These are phyloP conservation scores for Drosophila greeni DNA, from an alignment of 2,888 invertebrate species.

Conservation along the genomic window DNA sequence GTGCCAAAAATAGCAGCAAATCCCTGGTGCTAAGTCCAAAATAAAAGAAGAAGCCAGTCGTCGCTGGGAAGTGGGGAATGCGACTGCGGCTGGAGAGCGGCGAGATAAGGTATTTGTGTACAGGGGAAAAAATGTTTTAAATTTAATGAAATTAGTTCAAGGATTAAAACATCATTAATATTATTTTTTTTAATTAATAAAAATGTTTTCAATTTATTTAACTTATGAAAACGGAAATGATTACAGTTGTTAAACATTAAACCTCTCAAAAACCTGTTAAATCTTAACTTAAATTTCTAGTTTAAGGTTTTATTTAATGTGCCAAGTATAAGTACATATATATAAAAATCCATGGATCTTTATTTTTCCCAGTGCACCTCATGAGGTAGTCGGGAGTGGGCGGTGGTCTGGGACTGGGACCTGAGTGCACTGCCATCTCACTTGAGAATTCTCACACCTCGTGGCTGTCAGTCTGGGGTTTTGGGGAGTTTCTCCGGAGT, in stretches of 20 bases:
- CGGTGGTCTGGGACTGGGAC: conserved; percentile 13
- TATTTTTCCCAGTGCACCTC: conserved; percentile 8
- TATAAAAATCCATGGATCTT: too few relatives aligned
- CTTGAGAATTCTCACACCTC: conserved; percentile 70
- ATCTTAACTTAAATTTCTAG: too few relatives aligned
- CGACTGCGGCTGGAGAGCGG: conserved; percentile 26
- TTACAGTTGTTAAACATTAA: background rate
- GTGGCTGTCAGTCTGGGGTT: conserved; percentile 37
- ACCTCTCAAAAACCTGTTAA: too few relatives aligned
- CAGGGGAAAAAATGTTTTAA: background rate
- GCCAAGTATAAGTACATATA: background rate
- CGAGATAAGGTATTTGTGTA: conserved; percentile 16
- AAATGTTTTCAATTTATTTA: background rate
- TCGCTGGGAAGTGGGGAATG: conserved; percentile 30
- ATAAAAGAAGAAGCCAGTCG: conserved; percentile 46
- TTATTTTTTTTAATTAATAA: background rate
- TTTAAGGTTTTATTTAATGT: background rate
- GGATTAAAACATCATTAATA: rapidly evolving
- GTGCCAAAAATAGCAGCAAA: conserved; percentile 67
- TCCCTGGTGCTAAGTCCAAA: conserved; percentile 64
- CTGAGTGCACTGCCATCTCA: conserved; percentile 59
- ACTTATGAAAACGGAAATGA: background rate
- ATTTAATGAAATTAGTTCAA: background rate
- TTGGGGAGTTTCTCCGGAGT: conserved; percentile 13
- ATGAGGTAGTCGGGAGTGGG: conserved; percentile 8